These are phyloP conservation scores for Oryzias dopingdopingensis DNA, from an alignment of 2,797 vertebrate genomes.

Conservation along the genomic window DNA sequence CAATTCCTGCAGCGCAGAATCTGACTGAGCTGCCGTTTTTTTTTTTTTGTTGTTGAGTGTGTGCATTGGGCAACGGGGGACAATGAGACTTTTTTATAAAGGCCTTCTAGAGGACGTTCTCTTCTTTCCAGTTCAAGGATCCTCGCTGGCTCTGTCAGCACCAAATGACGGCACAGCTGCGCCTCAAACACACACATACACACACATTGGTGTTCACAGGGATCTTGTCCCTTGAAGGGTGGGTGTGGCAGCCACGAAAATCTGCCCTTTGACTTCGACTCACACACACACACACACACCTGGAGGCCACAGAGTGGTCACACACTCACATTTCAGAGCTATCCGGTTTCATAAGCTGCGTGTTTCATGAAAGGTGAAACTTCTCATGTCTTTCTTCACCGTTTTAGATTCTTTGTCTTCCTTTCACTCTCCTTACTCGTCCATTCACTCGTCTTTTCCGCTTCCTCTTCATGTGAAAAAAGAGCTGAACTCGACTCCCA, in stretches of 20 bases:
- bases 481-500: slow-evolving; percentile 18
- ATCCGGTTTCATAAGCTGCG: slow-evolving; percentile 94
- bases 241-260: slow-evolving; percentile 59
- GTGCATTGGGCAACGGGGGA: slow-evolving; percentile 57
- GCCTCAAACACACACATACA: slow-evolving; percentile 37
- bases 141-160: slow-evolving; percentile 84
- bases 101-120: slow-evolving; percentile 88
- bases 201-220: slow-evolving; percentile 46
- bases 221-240: slow-evolving; percentile 44
- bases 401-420: slow-evolving; percentile 59
- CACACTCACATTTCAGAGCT: slow-evolving; percentile 93
- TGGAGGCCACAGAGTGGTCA: slow-evolving; percentile 77
- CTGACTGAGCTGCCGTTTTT: slow-evolving; percentile 13
- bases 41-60: slow-evolving; percentile 20
- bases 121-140: slow-evolving; percentile 99
- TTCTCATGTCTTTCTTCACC: slow-evolving; percentile 73
- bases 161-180: slow-evolving; percentile 55
- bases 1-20: not conserved
- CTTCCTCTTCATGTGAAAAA: slow-evolving; percentile 42
- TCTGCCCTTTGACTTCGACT: slow-evolving; percentile 61
- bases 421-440: slow-evolving; percentile 47
- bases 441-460: slow-evolving; percentile 54
- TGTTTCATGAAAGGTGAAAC: slow-evolving; percentile 86
- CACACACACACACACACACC: slow-evolving; percentile 48
- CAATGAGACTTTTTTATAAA: slow-evolving; percentile 92